Base-by-base conservation (phyloP, 2,797 vertebrate species). In the Semotilus atromaculatus region DNA sequence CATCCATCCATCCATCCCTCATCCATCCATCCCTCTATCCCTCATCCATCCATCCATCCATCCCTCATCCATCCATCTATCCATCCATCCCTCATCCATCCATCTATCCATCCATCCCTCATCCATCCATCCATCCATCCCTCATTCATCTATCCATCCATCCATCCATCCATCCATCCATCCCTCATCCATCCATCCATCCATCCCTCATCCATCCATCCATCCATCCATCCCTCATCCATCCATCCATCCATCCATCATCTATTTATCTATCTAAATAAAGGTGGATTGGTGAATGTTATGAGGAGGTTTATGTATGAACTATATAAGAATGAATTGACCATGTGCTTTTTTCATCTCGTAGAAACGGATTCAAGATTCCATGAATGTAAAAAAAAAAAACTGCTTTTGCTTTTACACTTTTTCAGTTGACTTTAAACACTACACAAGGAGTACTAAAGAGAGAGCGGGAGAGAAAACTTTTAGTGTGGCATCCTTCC, bases 321-420 rank as follows among this genome's bases (percentile, higher is more conserved):
- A 23, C 16, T 73, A 21, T 73, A 18, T 31, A 9, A 26, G 34
- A 38, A 38, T 68, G 9, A 38, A 23, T 68, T 9, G 45, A 29
- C 26, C 29, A 36, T 70, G 67, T 70, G 68, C 38, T 76, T 58
- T 26, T 58, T 40, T 60, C 7, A 38, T 60, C 21, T 21, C 10
- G 13, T 19, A 26, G 21, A 60, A 5, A 40, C 6, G 1, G 13
- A 38, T n/a, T 76, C 14, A 58, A 76, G 34, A 38, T 90, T 92
- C 90, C 88, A 91, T 90, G 88, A 80, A 89, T 74, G 86, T 51
- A 90, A 89, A 92, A 72, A 92, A 70, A 29, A 1, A 11, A 1
- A 43, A 43, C 71, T 58, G 29, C 79, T 89, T 86, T 67, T 19
- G 71, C 88, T 83, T 89, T 73, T 43, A 85, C 84, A 89, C 86